Evolutionary conservation across 2,797 vertebrate species (phyloP), one percentile per base, ranked within the genome.

Genomic region (Hyperoplus lanceolatus): DNA sequence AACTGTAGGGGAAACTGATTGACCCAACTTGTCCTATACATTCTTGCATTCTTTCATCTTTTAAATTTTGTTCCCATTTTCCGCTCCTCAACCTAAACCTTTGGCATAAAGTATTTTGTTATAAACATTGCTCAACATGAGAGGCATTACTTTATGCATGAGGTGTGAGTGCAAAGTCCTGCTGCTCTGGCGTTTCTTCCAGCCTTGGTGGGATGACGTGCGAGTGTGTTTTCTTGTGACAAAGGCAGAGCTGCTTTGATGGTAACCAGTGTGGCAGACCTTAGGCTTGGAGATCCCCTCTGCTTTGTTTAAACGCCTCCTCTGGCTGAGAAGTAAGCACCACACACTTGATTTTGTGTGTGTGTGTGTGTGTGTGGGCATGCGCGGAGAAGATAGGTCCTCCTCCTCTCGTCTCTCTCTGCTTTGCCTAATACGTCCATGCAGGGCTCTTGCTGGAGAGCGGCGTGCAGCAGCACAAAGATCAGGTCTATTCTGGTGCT

Each of bases 401-500:
- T 93, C 92, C 54, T 65, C 56, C 69, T 71, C 67, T 77, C 59
- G 90, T 92, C 87, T 80, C 0, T 29, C 29, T 29, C 75, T 54
- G 71, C 87, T 93, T 94, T 95, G 88, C 95, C 96, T 96, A 97
- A 97, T 97, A 96, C 96, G 88, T 95, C 95, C 95, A 89, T 94
- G 96, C 93, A 95, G 83, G 73, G 70, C 83, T 80, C 75, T 29
- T 29, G 86, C 86, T 82, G 80, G 86, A 92, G 72, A 90, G 92
- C 69, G 72, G 85, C 87, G 93, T 94, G 92, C 89, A 91, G 94
- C 91, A 91, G 95, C 93, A 88, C 94, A 95, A 95, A 96, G 94
- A 95, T 96, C 95, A 95, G 94, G 92, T 95, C 95, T 98, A 97
- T 97, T 99, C 96, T 97, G 92, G 96, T 96, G 94, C 95, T 91